Base-by-base conservation (phyloP, 1,140 invertebrate genomes). In the Pseudachorutes palmiensis region DNA sequence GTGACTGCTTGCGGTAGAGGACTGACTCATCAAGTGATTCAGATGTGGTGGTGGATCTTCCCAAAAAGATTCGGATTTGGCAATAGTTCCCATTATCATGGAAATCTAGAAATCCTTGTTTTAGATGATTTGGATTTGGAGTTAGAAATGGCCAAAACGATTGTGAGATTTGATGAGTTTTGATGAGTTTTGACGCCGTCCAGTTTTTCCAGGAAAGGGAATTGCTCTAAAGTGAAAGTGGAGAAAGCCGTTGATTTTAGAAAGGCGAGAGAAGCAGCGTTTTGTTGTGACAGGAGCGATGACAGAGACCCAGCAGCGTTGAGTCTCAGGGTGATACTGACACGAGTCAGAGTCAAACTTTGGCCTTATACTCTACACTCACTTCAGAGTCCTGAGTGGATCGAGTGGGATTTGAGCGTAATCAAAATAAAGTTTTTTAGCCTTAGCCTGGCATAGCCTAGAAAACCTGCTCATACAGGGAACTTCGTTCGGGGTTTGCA, bases 21-120 rank as follows among this genome's bases (percentile, higher is more conserved):
- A 24, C 62, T 62, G 31, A 62, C 59, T 61, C 51, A 36, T 45
- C 19, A 2, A n/a, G 22, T 65, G 64, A 30, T 2, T 55, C 22
- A n/a, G 19, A 36, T 30, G 49, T 28, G 49, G 49, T 28, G 49
- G 29, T 22, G n/a, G 64, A 51, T 69, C 63, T 19, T 69, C 67
- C 67, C 62, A 69, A 65, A 69, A 69, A 30, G 62, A 57, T 51
- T 65, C 67, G 22, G 62, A 60, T 62, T 69, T 69, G 12, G 67
- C 33, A 5, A 55, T 55, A 14, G 51, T 22, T 16, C 5, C 24
- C 51, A 55, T 55, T 55, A 45, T 19, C n/a, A n/a, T n/a, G n/a
- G n/a, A n/a, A n/a, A n/a, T n/a, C n/a, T n/a, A n/a, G n/a, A n/a
- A n/a, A n/a, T n/a, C n/a, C n/a, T n/a, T n/a, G n/a, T n/a, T n/a